A percentile compares a stretch with the other conserved stretches of the same genome.
These are phyloP conservation scores for Drosophila fungiperda DNA, from an alignment of 2,888 invertebrate species.

Conservation along the genomic window DNA sequence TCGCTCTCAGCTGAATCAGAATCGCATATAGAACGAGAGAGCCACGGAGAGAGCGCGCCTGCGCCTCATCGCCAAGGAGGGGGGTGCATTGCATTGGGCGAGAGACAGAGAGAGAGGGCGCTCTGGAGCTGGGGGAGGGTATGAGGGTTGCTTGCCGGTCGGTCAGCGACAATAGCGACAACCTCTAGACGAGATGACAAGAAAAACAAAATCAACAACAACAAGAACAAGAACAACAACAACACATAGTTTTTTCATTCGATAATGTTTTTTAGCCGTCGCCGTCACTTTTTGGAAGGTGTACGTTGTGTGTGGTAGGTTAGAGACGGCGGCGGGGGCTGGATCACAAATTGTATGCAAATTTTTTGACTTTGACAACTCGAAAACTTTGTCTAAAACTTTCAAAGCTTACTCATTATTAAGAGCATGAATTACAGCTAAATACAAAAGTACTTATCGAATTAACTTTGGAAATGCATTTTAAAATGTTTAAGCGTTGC, in stretches of 20 bases:
- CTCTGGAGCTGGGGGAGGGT: neutral
- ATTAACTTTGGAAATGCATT: conserved; percentile 79
- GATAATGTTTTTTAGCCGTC: conserved; percentile 50
- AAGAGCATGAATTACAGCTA: conserved; percentile 31
- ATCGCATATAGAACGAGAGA: conserved; percentile 76
- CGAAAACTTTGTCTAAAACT: conserved; percentile 64
- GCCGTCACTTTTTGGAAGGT: conserved; percentile 3
- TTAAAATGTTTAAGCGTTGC: conserved; percentile 81
- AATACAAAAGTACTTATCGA: conserved; percentile 35
- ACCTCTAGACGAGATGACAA: conserved; percentile 26
- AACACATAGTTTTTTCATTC: conserved; percentile 49
- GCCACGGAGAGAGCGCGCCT: conserved; percentile 42
- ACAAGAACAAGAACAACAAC: conserved; percentile 20
- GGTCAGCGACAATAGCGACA: conserved; percentile 52
- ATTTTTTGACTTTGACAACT: conserved; percentile 68
- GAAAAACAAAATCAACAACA: conserved; percentile 21
- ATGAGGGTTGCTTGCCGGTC: conserved; percentile 59
- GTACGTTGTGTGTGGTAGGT: neutral
- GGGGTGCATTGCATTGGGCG: conserved; percentile 28
- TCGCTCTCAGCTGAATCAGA: conserved; percentile 83
- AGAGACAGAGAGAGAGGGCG: conserved; percentile 1
- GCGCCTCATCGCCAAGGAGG: conserved; percentile 23
- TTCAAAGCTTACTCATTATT: conserved; percentile 57
- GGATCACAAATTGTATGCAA: conserved; percentile 63
- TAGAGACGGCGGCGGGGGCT: conserved; percentile 12